Conservation (phyloP, 2,113 vertebrate species). For the Megaceryle torquata region DNA sequence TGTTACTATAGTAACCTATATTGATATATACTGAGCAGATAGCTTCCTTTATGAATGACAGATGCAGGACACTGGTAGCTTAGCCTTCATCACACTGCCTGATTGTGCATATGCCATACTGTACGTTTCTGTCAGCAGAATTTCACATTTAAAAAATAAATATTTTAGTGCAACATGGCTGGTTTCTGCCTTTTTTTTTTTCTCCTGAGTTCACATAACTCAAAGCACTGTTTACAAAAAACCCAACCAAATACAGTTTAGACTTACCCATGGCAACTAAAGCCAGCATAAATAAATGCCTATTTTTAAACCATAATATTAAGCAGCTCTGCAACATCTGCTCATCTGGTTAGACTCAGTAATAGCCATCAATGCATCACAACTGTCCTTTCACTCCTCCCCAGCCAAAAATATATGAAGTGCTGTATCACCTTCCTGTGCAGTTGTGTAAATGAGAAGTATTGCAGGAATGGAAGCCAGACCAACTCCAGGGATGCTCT, state of each 20-base stretch:
- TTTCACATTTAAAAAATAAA: background rate
- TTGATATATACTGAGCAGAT: background rate
- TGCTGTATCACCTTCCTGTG: background rate
- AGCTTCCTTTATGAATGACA: background rate
- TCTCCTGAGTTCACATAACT: background rate
- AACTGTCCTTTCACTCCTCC: background rate
- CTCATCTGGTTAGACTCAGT: background rate
- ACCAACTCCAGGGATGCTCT: background rate
- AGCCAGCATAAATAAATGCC: background rate
- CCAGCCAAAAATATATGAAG: background rate
- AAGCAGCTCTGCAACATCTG: background rate
- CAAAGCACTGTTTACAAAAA: background rate
- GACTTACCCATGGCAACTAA: background rate
- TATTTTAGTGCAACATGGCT: background rate
- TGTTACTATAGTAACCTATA: conserved; percentile 6
- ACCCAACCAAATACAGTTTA: background rate
- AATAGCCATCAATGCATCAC: background rate
- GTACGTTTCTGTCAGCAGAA: background rate
- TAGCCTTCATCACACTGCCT: background rate
- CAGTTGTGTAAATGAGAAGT: background rate
- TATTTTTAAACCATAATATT: background rate
- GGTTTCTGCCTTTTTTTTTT: background rate
- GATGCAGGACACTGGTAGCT: background rate
- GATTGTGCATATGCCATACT: background rate
- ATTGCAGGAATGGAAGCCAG: background rate